Conservation (phyloP, 2,797 vertebrate genomes). For the Podargus strigoides region DNA sequence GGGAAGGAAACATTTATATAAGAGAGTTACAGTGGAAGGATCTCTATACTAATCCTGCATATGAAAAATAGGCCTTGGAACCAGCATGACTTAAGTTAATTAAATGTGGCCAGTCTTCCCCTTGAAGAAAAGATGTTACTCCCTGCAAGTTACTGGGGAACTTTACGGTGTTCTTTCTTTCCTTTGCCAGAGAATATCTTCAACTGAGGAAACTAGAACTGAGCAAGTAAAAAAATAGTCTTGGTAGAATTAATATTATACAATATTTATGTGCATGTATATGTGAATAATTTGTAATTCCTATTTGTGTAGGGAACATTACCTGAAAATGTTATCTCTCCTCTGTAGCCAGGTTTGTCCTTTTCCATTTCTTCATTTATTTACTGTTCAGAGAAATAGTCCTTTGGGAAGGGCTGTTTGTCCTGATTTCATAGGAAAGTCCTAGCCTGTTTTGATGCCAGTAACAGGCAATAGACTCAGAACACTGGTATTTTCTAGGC, state of each 20-base stretch:
- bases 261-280: background rate
- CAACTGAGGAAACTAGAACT: background rate
- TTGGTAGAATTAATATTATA: background rate
- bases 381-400: background rate
- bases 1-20: constrained; percentile 37
- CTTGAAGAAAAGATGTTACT: background rate
- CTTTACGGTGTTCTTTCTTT: background rate
- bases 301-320: background rate
- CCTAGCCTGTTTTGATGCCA: background rate
- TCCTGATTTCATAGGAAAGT: background rate
- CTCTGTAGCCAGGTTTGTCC: background rate
- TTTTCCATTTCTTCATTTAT: background rate
- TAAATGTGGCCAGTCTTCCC: background rate
- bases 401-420: background rate
- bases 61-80: background rate
- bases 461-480: background rate
- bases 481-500: background rate
- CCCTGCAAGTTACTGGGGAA: background rate
- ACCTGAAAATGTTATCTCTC: background rate
- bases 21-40: background rate
- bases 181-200: background rate
- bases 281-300: background rate
- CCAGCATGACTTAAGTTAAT: background rate
- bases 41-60: background rate
- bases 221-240: background rate